Evolutionary conservation across 2,888 invertebrate genomes (phyloP), one percentile per base, ranked within the genome.

Genomic region (Hydropsyche betteni): DNA sequence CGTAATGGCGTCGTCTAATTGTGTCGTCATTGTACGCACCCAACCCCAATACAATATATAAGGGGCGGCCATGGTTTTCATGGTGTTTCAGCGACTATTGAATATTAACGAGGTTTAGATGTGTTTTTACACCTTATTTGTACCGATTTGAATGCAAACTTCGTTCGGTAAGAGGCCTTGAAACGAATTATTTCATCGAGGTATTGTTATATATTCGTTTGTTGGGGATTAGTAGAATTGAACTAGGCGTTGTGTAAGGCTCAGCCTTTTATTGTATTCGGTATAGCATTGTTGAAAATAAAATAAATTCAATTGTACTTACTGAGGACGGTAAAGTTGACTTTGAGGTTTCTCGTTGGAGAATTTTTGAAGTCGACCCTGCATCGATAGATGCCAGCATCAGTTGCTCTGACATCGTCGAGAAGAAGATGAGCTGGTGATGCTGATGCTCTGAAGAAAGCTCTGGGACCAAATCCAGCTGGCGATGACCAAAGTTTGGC

Each of bases 261-360:
- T 24, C 24, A 2, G 24, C 3, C 44, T 1, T 44, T 10, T 44
- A 44, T 44, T 10, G 10, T 44, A 44, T 6, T 10, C 6, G 44
- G 44, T 4, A 10, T 44, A 44, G 6, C 24, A 24, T 44, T 10
- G 44, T 44, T 10, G 6, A 44, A 10, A 8, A 10, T 44, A 44
- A 44, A 8, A 10, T 44, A 44, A 44, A 10, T 44, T 44, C 36
- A 75, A 72, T 44, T 0, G 38, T 80, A 91, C 95, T 94, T 87
- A 96, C 96, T 92, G 83, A 96, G 94, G 81, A 96, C 93, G 80
- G 94, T 94, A 82, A 96, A 91, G 85, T 95, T 95, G 85, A 96
- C 93, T 86, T 93, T 91, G 81, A 93, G 90, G 84, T 96, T 95
- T 81, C 94, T 90, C 2, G 96, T 96, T 0, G 95, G 96, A 10